Base-by-base conservation (phyloP, 2,113 vertebrate species). In the Pelmatolapia mariae region DNA sequence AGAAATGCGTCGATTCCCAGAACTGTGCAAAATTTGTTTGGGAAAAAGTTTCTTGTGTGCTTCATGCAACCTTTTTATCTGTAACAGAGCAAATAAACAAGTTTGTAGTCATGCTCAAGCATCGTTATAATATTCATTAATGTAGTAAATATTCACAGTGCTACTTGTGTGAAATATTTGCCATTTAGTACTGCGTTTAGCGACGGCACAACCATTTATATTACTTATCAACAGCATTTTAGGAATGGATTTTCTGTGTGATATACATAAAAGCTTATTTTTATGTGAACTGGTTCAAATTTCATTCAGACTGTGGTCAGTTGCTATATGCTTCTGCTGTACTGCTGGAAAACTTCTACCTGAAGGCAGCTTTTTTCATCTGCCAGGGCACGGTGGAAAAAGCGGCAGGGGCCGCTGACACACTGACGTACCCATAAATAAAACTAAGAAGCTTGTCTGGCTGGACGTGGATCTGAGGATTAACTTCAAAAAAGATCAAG, bases 401-500 rank as follows among this genome's bases (percentile, higher is more conserved):
- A 89, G 85, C 89, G 43, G 19, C 81, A 10, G 15, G 31, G 40
- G 38, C 76, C 38, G 29, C 83, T 84, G 88, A 90, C 90, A 91
- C 93, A 86, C 89, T 86, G 80, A 93, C 89, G 45, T 80, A 82
- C 8, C 89, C 90, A 89, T 68, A 91, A 93, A 95, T 95, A 94
- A 88, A 85, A 87, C 68, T 95, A 93, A 94, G 93, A 68, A 90
- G 95, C 91, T 95, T 95, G 92, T 93, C 89, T 93, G 92, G 86
- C 84, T 88, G 86, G 83, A 78, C 53, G 87, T 57, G 81, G 68
- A 82, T 86, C 86, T 66, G 38, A 88, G 89, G 93, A 93, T 94
- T 93, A 94, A 76, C 81, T 84, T 47, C 10, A 78, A 24, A 84
- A 82, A 83, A 73, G 82, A 56, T 89, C 83, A 78, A 68, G 85